Base-by-base conservation (phyloP, 1,140 invertebrate genomes). In the Papilio glaucus region DNA sequence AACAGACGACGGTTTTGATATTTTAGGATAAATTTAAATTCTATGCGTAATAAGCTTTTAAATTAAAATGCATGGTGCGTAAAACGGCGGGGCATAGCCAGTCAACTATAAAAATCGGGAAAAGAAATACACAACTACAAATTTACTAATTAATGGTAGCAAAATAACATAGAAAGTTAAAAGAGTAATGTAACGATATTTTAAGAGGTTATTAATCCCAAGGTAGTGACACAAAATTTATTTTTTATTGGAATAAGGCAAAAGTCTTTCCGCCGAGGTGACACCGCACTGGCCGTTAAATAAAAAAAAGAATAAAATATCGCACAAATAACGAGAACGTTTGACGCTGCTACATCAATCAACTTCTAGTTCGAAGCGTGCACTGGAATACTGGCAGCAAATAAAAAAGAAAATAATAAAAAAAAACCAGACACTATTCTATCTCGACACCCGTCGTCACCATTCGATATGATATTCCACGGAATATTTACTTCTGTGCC, bases 361-460 rank as follows among this genome's bases (percentile, higher is more conserved):
- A 57, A 57, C 18, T 10, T 57, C 21, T 57, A 57, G 49, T 57
- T 57, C 49, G 49, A 57, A 57, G 49, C 21, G 49, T 53, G 42
- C 42, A 15, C 29, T 33, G 29, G 29, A 33, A 49, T 49, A 53
- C 49, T 53, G 49, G 49, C 49, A 57, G 21, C 12, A 57, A 57
- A 57, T 21, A 57, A 57, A 57, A 57, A 57, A 57, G 49, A 57
- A 57, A 57, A 57, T 26, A 57, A 57, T 24, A 53, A 26, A 57
- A 57, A 12, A 53, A 26, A 57, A 57, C 12, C 10, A 57, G 10
- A 57, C 49, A 3, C 2, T 57, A 57, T 24, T 57, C 9, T 26
- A 57, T 57, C 49, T 57, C 49, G 49, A 57, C 21, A 57, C 21
- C 21, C 49, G 21, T 57, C 49, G 49, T 24, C 49, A 57, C 49